Evolutionary conservation across 1,140 invertebrate genomes (phyloP).

Genomic region (Drosophila saltans): DNA sequence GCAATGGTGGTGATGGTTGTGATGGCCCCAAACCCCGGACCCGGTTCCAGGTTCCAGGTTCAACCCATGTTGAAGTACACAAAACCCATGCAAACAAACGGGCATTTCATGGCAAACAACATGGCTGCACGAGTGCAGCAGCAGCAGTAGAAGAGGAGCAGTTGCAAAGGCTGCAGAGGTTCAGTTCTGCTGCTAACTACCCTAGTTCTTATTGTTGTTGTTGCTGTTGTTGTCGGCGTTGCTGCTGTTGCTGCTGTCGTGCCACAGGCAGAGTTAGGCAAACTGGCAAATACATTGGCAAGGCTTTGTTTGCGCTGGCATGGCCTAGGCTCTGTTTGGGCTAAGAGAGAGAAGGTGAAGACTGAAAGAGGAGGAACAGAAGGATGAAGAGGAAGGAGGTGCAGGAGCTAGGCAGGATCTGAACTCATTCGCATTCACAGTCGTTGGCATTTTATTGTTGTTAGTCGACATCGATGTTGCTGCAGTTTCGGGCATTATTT

Average conservation of each 20-base stretch:
- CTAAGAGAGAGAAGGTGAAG: neutral
- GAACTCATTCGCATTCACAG: conserved; percentile 69
- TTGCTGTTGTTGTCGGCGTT: conserved; percentile 9
- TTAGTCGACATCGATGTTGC: conserved; percentile 56
- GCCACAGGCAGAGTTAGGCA: conserved; percentile 68
- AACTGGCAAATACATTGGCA: conserved; percentile 69
- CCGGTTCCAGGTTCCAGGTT: conserved; percentile 27
- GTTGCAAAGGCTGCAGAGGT: conserved; percentile 21
- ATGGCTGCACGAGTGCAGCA: conserved; percentile 1
- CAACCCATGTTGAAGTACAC: conserved; percentile 76
- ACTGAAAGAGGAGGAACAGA: neutral
- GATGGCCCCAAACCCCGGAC: neutral
- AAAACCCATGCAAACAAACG: conserved; percentile 80
- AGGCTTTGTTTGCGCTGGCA: conserved; percentile 61
- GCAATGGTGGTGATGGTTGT: neutral
- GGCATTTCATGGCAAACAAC: conserved; percentile 76
- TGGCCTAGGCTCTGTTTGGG: conserved; percentile 1
- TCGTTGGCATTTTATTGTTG: conserved; percentile 78
- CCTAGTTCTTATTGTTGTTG: neutral
- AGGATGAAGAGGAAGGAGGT: neutral
- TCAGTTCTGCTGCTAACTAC: conserved; percentile 1
- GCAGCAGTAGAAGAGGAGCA: neutral
- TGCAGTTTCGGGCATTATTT: conserved; percentile 79
- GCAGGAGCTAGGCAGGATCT: conserved; percentile 19
- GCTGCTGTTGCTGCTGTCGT: conserved; percentile 6